Evolutionary conservation across 2,888 invertebrate species (phyloP).

Genomic region (Ornithoptera priamus): DNA sequence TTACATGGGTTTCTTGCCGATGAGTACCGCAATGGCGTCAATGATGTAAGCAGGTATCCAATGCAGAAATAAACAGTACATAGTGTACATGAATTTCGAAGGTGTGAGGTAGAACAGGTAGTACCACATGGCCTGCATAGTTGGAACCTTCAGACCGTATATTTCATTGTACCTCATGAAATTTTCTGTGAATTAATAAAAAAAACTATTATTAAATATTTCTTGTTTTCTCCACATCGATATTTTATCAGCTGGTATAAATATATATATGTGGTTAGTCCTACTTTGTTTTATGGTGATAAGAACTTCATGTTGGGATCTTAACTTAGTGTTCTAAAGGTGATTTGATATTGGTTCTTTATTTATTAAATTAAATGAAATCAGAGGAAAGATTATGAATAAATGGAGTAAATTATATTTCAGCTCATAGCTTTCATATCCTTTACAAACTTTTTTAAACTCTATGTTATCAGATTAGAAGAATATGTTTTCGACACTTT

Average conservation of each 20-base stretch:
- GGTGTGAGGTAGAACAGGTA: slow-evolving; percentile 82
- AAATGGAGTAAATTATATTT: no score
- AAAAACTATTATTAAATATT: not conserved
- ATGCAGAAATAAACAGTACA: slow-evolving; percentile 81
- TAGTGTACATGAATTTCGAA: slow-evolving; percentile 73
- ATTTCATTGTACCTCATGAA: slow-evolving; percentile 78
- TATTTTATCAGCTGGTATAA: not conserved
- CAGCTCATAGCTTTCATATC: no score
- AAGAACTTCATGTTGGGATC: no score
- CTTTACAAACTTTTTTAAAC: no score
- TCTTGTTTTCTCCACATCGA: not conserved
- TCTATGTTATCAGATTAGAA: no score
- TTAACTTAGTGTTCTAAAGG: no score
- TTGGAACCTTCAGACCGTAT: slow-evolving; percentile 78
- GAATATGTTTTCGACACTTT: no score
- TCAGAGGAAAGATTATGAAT: no score
- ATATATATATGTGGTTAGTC: no score
- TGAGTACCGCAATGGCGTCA: slow-evolving; percentile 74
- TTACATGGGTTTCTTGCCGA: slow-evolving; percentile 84
- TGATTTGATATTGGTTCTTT: no score
- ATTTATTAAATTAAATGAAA: no score
- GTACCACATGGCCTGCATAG: slow-evolving; percentile 81
- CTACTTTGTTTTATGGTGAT: no score
- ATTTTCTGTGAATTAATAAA: slow-evolving; percentile 13
- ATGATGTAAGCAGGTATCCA: slow-evolving; percentile 82